phyloP scores from a whole-genome alignment of 2,888 invertebrate species.

The Xestia rhomboidea region DNA sequence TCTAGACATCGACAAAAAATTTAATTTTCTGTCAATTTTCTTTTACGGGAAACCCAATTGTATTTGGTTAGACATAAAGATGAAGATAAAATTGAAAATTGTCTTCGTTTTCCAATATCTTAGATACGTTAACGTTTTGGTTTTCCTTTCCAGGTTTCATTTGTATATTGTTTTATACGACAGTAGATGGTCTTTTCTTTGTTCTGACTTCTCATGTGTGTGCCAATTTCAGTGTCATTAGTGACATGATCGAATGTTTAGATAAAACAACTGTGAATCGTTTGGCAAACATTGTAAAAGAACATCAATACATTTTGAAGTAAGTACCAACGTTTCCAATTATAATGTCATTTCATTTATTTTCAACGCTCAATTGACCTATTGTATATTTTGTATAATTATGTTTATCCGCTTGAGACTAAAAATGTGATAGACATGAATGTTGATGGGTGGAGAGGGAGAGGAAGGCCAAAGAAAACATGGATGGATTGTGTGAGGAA shows the following conservation, averaged over 20 bases:
- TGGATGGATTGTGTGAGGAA: no score
- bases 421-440: no score
- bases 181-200: constrained; percentile 81
- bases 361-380: no score
- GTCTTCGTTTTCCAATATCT: not conserved
- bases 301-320: constrained; percentile 83
- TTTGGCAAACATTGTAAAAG: constrained; percentile 75
- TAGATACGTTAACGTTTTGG: not conserved
- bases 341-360: no score
- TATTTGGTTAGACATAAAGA: not conserved
- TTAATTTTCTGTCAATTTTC: constrained; percentile 11
- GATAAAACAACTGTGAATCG: constrained; percentile 61
- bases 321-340: constrained; percentile 65
- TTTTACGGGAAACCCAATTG: not conserved
- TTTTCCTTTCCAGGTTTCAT: constrained; percentile 75
- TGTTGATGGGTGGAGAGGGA: no score
- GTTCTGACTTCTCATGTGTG: constrained; percentile 82
- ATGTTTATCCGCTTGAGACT: no score
- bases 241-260: constrained; percentile 73
- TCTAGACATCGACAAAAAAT: not conserved
- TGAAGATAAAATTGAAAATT: not conserved
- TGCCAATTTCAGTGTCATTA: constrained; percentile 78
- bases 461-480: no score
- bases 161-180: constrained; percentile 79
- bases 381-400: no score